Conservation (phyloP, 2,888 invertebrate species). For the Drosophila kanekoi region DNA sequence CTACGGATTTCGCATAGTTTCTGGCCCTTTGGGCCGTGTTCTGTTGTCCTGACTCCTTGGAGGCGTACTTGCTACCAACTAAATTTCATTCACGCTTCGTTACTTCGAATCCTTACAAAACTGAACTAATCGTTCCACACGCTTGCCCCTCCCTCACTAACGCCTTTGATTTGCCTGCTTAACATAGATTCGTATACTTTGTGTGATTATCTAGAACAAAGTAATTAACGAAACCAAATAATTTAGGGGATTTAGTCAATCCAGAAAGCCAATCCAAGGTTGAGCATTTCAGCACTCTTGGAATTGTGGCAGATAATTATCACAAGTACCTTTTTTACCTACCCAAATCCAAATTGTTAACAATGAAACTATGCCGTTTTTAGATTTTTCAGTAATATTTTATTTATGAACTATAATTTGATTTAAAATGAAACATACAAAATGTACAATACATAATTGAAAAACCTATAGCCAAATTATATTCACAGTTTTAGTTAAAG, state of each 20-base stretch:
- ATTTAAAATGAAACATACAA: slow-evolving; percentile 62
- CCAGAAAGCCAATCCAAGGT: neutral
- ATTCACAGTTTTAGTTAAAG: slow-evolving; percentile 57
- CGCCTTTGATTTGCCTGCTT: slow-evolving; percentile 32
- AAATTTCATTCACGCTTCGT: slow-evolving; percentile 61
- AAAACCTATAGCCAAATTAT: slow-evolving; percentile 50
- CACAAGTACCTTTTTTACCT: neutral
- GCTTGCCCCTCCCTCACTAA: neutral
- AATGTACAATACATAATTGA: slow-evolving; percentile 60
- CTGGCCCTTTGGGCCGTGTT: slow-evolving; percentile 6
- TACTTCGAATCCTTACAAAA: slow-evolving; percentile 51
- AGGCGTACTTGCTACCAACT: slow-evolving; percentile 34
- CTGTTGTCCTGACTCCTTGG: slow-evolving; percentile 1
- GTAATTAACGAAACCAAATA: slow-evolving; percentile 24
- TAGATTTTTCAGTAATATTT: slow-evolving; percentile 43
- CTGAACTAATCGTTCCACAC: slow-evolving; percentile 41
- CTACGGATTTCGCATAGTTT: slow-evolving; percentile 25
- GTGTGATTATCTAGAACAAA: slow-evolving; percentile 37
- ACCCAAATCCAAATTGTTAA: no score
- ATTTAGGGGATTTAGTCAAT: slow-evolving; percentile 17
- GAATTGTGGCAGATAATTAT: slow-evolving; percentile 3
- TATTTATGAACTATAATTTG: slow-evolving; percentile 50
- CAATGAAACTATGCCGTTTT: neutral
- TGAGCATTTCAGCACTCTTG: slow-evolving; percentile 4
- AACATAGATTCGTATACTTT: slow-evolving; percentile 33